Base-by-base conservation (phyloP, 2,888 invertebrate genomes). In the Lycophotia porphyrea region DNA sequence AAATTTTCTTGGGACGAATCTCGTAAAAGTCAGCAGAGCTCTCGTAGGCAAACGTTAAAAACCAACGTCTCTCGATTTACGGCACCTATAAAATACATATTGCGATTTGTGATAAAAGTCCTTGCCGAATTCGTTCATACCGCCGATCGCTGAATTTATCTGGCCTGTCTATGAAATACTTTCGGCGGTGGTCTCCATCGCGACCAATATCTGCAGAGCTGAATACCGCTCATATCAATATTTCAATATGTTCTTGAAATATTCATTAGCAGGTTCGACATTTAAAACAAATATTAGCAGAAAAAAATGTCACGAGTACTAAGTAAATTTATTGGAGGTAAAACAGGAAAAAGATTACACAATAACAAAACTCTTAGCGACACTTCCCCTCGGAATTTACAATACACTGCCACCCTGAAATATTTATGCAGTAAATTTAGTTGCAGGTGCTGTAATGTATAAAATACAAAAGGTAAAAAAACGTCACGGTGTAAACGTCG, bases 21-120 rank as follows among this genome's bases (percentile, higher is more conserved):
- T 94, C 95, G 93, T 96, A 95, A 96, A 96, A 95, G 92, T 93
- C 93, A 92, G 91, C 90, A 90, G 89, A 94, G 91, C 92, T 91
- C 92, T 95, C 93, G 94, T 93, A 93, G 94, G 94, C 93, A 94
- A 95, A 95, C 95, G 94, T 95, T 95, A 94, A 95, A 95, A 95
- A 95, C 93, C 95, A 94, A 92, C 94, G 94, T 93, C 93, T 92
- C 89, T 92, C 94, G 94, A 95, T 96, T 96, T 96, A 96, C 93
- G 93, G 91, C 93, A 88, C 91, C 95, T 94, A 96, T 96, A 96
- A 96, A 96, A 95, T 96, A 95, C 95, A 96, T 95, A 96, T 96
- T 95, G 95, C 94, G 93, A 95, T 94, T 93, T 93, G 92, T 93
- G 95, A 96, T 96, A 96, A 95, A 95, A 95, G 93, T 93, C 92